A percentile compares a stretch with the other conserved stretches of the same genome.
Conservation (phyloP, 2,888 invertebrate genomes). For the Dasysyrphus tricinctus region DNA sequence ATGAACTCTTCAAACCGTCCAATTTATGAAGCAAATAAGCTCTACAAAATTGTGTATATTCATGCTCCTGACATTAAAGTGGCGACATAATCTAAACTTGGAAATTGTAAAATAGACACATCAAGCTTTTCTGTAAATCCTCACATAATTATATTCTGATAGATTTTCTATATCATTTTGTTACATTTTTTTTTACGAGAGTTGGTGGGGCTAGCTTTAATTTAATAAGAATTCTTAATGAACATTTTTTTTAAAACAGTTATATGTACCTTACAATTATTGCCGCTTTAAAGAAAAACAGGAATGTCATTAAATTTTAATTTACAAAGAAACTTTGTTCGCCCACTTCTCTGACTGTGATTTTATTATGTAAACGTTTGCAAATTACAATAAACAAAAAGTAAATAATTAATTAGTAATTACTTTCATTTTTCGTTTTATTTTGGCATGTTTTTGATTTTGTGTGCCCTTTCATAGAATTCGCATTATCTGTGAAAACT, state of each 20-base stretch:
- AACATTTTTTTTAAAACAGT: not conserved
- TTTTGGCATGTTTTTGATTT: constrained; percentile 17
- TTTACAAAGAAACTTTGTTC: constrained; percentile 14
- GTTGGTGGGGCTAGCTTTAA: constrained; percentile 54
- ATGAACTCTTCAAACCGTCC: too few species aligned
- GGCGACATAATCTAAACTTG: constrained; percentile 8
- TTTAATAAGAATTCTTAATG: constrained; percentile 3
- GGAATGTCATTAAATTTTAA: constrained; percentile 24
- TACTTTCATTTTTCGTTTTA: constrained; percentile 22
- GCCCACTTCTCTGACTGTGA: constrained; percentile 74
- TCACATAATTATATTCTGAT: constrained; percentile 20
- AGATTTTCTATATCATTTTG: constrained; percentile 41
- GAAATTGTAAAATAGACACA: constrained; percentile 50
- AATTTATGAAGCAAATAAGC: too few species aligned
- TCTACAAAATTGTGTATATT: too few species aligned
- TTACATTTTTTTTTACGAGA: constrained; percentile 54
- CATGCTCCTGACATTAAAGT: too few species aligned
- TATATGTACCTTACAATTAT: constrained; percentile 25
- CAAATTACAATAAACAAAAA: constrained; percentile 51
- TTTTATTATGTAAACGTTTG: constrained; percentile 68
- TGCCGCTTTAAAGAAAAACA: constrained; percentile 7
- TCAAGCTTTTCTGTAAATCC: constrained; percentile 28
- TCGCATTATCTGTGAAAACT: constrained; percentile 42
- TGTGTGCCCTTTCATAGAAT: constrained; percentile 33
- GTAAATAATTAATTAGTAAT: not conserved